phyloP scores from a whole-genome alignment of 2,797 vertebrate species.

The Neosilurus mollespiculum region DNA sequence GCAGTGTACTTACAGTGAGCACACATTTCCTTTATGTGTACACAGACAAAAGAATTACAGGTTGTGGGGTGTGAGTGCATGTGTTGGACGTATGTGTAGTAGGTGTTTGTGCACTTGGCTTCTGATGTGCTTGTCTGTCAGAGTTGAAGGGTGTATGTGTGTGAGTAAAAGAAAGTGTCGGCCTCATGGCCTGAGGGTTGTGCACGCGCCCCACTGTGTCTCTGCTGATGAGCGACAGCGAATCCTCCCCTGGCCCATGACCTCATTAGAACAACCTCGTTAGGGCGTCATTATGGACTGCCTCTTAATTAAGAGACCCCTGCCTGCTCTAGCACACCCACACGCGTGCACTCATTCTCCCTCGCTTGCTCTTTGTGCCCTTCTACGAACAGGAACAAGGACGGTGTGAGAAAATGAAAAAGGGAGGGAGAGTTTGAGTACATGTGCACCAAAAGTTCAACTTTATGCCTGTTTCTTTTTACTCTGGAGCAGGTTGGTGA shows the following conservation, averaged over 20 bases:
- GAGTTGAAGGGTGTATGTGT: constrained; percentile 18
- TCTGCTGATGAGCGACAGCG: constrained; percentile 46
- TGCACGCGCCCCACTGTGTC: constrained; percentile 21
- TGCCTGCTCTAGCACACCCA: constrained; percentile 60
- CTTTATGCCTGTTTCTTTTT: not conserved
- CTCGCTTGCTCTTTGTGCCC: constrained; percentile 15
- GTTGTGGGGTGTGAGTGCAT: constrained; percentile 21
- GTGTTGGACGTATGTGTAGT: constrained; percentile 26
- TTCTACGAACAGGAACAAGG: constrained; percentile 11
- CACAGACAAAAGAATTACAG: constrained; percentile 20
- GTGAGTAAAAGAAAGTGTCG: constrained; percentile 1
- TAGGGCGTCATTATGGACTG: constrained; percentile 70
- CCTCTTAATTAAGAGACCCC: constrained; percentile 76
- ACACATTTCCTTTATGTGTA: constrained; percentile 13
- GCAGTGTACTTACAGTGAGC: constrained; percentile 60
- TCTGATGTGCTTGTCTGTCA: constrained; percentile 25
- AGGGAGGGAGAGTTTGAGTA: not conserved
- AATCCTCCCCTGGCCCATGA: constrained; percentile 53
- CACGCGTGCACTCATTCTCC: constrained; percentile 26
- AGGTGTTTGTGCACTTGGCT: constrained; percentile 30
- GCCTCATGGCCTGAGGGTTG: constrained; percentile 22
- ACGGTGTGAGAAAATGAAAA: not conserved
- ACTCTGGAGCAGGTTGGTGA: not conserved
- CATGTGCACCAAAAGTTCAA: not conserved
- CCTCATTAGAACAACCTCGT: constrained; percentile 58